Evolutionary conservation across 2,888 invertebrate species (phyloP), one percentile per base, ranked within the genome.

Genomic region (Ypsolopha scabrella): DNA sequence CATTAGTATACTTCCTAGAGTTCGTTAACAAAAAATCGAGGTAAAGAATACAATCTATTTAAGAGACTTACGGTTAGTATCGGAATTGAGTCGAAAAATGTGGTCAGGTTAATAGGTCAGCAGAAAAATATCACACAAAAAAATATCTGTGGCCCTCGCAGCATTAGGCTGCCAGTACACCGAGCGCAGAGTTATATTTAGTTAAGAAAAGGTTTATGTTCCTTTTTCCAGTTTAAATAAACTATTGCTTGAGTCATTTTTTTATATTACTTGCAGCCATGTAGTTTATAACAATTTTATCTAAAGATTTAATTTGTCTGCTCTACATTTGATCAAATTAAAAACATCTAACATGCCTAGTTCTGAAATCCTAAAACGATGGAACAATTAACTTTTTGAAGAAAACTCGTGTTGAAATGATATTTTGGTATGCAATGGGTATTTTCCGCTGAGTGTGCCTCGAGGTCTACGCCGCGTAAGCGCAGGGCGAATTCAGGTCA

Each of bases 391-490:
- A 34, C 0, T 8, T 45, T 45, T 34, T 45, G 24, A 13, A 47
- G 14, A 36, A 10, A 33, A 11, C 10, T 39, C n/a, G 38, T 51
- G 51, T 70, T 70, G 68, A 68, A 75, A 72, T 63, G 62, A 57
- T 61, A 54, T 54, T 47, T 44, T 48, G 41, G 44, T 53, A 41
- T 57, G 58, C 60, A 62, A 71, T 79, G 79, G 79, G 79, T 78
- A 78, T 82, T 85, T 85, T 85, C 83, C 85, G 75, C 74, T 75
- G 68, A 68, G 71, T 75, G 62, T 72, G 81, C 73, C 77, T 75
- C 50, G 43, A 75, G 76, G 76, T 74, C 76, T 78, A 83, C 77
- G 75, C 78, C 88, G 83, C 82, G 83, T 79, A 81, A 77, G 80
- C 76, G 75, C 76, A 68, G 65, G 64, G 66, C 74, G 68, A 67